These are phyloP conservation scores for Orthonychiurus folsomi DNA, from an alignment of 2,888 invertebrate genomes.

Conservation along the genomic window DNA sequence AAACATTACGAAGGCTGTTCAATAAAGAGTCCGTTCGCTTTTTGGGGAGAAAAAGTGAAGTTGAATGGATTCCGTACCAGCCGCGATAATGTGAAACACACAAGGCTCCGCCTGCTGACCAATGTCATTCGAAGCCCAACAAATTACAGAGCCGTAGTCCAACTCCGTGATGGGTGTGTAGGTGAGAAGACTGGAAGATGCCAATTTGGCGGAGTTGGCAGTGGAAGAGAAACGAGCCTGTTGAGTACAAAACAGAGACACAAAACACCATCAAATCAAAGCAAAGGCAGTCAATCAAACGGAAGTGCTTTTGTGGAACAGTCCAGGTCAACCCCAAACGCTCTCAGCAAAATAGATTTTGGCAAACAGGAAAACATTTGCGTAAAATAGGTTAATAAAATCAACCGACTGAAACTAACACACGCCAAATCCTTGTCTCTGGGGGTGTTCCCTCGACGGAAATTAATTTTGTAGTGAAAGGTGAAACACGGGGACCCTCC, in stretches of 20 bases:
- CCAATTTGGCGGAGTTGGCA: slow-evolving; percentile 45
- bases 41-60: slow-evolving; percentile 3
- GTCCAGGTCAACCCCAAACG: neutral
- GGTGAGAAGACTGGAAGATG: slow-evolving; percentile 57
- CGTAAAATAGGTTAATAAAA: neutral
- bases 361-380: neutral
- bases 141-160: slow-evolving; percentile 67
- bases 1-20: slow-evolving; percentile 2
- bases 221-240: slow-evolving; percentile 55
- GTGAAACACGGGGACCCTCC: too few species aligned
- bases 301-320: neutral
- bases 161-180: slow-evolving; percentile 66
- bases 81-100: slow-evolving; percentile 63
- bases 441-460: too few species aligned
- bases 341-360: neutral
- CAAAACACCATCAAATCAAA: neutral
- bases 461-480: too few species aligned
- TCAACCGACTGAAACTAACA: neutral
- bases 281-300: neutral
- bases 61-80: slow-evolving; percentile 45
- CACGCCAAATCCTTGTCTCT: too few species aligned
- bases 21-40: neutral
- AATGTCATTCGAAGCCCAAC: slow-evolving; percentile 61
- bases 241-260: slow-evolving; percentile 2
- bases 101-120: slow-evolving; percentile 66